Evolutionary conservation across 2,797 vertebrate species (phyloP), one percentile per base, ranked within the genome.

Genomic region (Neosalanx taihuensis): DNA sequence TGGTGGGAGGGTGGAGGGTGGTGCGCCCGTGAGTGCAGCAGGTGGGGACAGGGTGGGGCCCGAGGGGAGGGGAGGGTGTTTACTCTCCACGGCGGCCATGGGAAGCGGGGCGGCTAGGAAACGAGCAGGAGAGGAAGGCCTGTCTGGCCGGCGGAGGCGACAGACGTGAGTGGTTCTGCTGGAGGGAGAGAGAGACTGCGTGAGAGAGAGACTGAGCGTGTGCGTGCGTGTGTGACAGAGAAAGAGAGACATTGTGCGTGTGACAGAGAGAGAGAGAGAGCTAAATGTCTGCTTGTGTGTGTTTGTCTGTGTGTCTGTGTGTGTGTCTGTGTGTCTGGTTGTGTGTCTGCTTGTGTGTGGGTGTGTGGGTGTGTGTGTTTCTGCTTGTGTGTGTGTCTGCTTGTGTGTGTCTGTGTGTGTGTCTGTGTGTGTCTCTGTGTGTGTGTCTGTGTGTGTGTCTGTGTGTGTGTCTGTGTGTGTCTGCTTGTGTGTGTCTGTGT

Each of bases 61-160:
- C 20, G 29, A 15, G 26, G 53, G 9, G 49, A 12, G 17, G 49
- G 12, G 72, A 26, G 67, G 77, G 77, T 90, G 86, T 91, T 91
- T 91, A 89, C 87, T 84, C 86, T 89, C 81, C 78, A 81, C 71
- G 72, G 51, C 77, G 78, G 82, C 77, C 83, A 72, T 86, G 87
- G 84, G 86, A 89, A 88, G 84, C 69, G 79, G 79, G 77, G 74
- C 73, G 77, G 74, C 73, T 82, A 78, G 83, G 73, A 71, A 79
- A 77, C 75, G 70, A 81, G 23, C 23, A 78, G 82, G 78, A 81
- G 83, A 90, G 87, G 80, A 88, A 87, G 84, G 79, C 75, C 77
- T 83, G 87, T 88, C 82, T 90, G 84, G 74, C 76, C 51, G 59
- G 76, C 69, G 20, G 6, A 5, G 30, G 69, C 59, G 72, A 62